Evolutionary conservation across 2,113 vertebrate species (phyloP), one percentile per base, ranked within the genome.

Genomic region (Mustela nigripes): DNA sequence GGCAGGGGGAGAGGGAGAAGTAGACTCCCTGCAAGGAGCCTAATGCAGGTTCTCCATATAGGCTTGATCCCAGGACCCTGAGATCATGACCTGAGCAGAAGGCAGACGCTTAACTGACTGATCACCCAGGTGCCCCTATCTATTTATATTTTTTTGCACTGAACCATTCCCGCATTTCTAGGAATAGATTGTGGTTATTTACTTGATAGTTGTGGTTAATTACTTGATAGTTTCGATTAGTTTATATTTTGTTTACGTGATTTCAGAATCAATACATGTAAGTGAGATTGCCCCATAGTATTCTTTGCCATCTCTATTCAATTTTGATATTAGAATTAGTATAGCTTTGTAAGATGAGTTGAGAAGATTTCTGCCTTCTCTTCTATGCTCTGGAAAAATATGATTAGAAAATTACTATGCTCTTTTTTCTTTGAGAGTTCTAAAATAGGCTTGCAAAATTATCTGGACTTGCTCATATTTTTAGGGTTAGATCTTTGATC

Each of bases 251-350:
- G 9, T 90, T 90, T 73, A 84, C 26, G 4, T 65, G 21, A 69
- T 65, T 86, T 94, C 50, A 89, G 33, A 73, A 53, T 93, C 39
- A 84, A 15, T 87, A 31, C 94, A 36, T 86, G 4, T 60, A 81
- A 94, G 31, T 45, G 65, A 87, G 14, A 92, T 48, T 84, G 53
- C 24, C 33, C 36, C 5, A 74, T 33, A 58, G 19, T 89, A 73
- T 92, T 93, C 53, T 67, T 89, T 76, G 39, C 15, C 45, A 0
- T 36, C 6, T 94, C 85, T 78, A 26, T 93, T 26, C 2, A 12
- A 53, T 94, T 95, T 97, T 88, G 63, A 48, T 91, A 69, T 84
- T 96, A 84, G 24, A 12, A n/a, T 93, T 96, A 92, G 45, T 71
- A n/a, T 95, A 60, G 2, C 10, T 86, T 94, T 91, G 18, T 48